phyloP scores from a whole-genome alignment of 2,797 vertebrate genomes.

The Hypotaenidia okinawae region DNA sequence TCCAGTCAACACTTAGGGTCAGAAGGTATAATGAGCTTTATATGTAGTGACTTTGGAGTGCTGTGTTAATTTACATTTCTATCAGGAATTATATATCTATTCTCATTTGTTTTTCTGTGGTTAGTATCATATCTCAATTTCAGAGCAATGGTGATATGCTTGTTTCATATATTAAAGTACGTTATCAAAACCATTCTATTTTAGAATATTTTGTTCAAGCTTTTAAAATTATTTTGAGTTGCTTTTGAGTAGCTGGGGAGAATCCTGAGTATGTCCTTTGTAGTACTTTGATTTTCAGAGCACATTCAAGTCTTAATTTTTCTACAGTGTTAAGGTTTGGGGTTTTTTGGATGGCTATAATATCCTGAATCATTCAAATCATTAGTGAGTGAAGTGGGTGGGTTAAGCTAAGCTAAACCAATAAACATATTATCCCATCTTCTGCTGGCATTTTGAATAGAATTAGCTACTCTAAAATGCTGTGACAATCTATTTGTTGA shows the following conservation, averaged over 20 bases:
- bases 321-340: neutral
- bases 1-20: neutral
- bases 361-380: slow-evolving; percentile 1
- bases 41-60: neutral
- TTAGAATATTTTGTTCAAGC: neutral
- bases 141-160: neutral
- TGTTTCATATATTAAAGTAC: neutral
- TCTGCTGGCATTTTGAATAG: slow-evolving; percentile 12
- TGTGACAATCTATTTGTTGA: slow-evolving; percentile 24
- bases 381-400: neutral
- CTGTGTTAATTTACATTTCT: neutral
- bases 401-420: slow-evolving; percentile 3
- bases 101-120: neutral
- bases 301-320: neutral
- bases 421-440: neutral
- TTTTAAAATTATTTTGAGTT: neutral
- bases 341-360: neutral
- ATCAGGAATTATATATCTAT: neutral
- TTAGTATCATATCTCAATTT: neutral
- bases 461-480: slow-evolving; percentile 13
- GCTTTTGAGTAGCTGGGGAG: neutral
- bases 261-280: neutral
- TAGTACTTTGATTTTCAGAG: neutral
- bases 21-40: neutral
- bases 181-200: neutral